Evolutionary conservation across 2,113 vertebrate genomes (phyloP), one percentile per base, ranked within the genome.

Genomic region (Sturnus vulgaris): DNA sequence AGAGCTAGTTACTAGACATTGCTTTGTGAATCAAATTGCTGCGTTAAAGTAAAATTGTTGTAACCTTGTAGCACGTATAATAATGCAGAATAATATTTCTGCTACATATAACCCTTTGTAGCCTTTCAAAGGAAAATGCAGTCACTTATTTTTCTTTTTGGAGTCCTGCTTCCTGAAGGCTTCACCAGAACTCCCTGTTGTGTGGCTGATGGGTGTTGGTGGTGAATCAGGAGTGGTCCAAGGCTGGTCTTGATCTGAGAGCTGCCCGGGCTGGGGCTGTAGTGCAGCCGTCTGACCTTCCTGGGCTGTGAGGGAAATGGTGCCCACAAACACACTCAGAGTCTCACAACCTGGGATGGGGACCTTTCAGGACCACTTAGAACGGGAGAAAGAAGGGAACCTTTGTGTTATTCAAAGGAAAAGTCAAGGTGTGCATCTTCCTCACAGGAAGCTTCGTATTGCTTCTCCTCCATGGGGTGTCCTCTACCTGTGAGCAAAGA

Each of bases 271-370:
- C 2, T 57, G 33, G 27, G 46, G 40, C 59, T 2, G 3, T 8
- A 3, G 25, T 35, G 46, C 18, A 53, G 59, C 42, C 0, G 0
- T 31, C 37, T 3, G 1, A 12, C 30, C 19, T 28, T 59, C 22
- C 17, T 31, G 37, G 79, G 39, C 33, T 57, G 13, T 1, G 2
- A 42, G 68, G 37, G 37, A 61, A 57, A 15, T 7, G 8, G n/a
- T 64, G 46, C 55, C 0, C 0, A 40, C 22, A 69, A 64, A 42
- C 0, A 0, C 0, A 3, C 12, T 13, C 23, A 25, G 37, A 15
- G 16, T 77, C 40, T 81, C 37, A 37, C 0, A 0, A 1, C 20
- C 40, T 64, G 14, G 65, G 33, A 11, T 15, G 44, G 40, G 21
- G 59, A 52, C 7, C 46, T 60, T 63, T 89, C 81, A 83, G 63